Base-by-base conservation (phyloP, 2,113 vertebrate genomes). In the Pelobates fuscus region DNA sequence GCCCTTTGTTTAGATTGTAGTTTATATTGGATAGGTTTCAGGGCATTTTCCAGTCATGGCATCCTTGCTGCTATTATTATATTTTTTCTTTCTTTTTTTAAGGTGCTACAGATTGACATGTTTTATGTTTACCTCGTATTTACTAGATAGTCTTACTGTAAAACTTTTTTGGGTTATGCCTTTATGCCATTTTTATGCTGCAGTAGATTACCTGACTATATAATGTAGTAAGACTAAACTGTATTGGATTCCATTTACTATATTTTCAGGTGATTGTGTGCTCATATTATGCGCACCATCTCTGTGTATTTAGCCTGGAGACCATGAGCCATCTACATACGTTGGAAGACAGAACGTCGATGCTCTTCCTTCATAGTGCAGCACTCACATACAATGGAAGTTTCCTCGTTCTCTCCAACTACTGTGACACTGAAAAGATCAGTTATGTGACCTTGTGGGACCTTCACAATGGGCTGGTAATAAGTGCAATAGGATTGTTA, bases 391-490 rank as follows among this genome's bases (percentile, higher is more conserved):
- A 80, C 37, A 67, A 2, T 2, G 85, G 82, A 59, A 72, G 46
- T 57, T 80, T 79, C 66, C 65, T 87, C 71, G 77, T 82, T 49
- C 79, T 90, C 71, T 84, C 82, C 62, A 85, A 80, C 60, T 84
- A 84, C 67, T 78, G 70, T 24, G 79, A 87, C 12, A 44, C 72
- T 6, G 77, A 87, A 46, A 88, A 83, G 85, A 77, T 46, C 0
- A 57, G 80, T 72, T 85, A 59, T 70, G 60, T 89, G 67, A 82
- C 79, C 2, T 67, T 87, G 23, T 86, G 82, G 81, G 85, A 89
- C 64, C 81, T 82, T 52, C 44, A 80, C 55, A 80, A 21, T 2
- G 65, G 82, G 67, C 81, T 0, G 20, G 81, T 86, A 83, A 67
- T 29, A 25, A 43, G 23, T 57, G 37, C n/a, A 32, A 32, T 5